These are phyloP conservation scores for Plebejus argus DNA, from an alignment of 2,888 invertebrate genomes.

Conservation along the genomic window DNA sequence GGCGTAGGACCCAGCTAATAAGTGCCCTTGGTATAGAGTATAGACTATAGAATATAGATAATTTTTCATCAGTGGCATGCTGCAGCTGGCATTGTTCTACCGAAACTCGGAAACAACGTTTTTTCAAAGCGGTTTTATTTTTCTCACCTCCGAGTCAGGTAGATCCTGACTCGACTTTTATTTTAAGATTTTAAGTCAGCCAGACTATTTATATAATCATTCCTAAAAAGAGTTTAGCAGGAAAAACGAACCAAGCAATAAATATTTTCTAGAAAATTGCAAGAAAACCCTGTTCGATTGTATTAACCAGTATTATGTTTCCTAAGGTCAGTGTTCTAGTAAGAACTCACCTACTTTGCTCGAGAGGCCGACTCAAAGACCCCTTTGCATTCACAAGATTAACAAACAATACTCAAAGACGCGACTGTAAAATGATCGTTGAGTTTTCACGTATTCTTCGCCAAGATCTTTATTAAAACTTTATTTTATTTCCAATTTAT, in stretches of 20 bases:
- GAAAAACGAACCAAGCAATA: background rate
- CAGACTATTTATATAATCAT: too few species aligned
- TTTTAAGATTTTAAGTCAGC: too few species aligned
- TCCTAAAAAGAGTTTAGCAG: too few species aligned
- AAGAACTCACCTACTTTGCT: slow-evolving; percentile 30
- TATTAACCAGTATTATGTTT: slow-evolving; percentile 3
- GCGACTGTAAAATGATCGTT: slow-evolving; percentile 8
- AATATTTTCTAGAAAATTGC: background rate
- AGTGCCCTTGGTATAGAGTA: too few species aligned
- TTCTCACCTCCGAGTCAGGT: too few species aligned
- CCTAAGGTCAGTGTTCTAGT: slow-evolving; percentile 30
- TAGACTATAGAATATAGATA: too few species aligned
- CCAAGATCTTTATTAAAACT: background rate
- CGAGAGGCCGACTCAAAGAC: slow-evolving; percentile 30
- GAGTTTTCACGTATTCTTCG: background rate
- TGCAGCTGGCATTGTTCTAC: too few species aligned
- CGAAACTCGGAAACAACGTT: too few species aligned
- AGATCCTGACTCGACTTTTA: too few species aligned
- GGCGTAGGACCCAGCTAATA: too few species aligned
- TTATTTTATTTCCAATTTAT: background rate
- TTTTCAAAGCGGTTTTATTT: too few species aligned
- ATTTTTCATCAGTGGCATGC: too few species aligned
- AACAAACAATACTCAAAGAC: slow-evolving; percentile 31
- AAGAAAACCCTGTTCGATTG: background rate
- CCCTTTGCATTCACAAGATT: slow-evolving; percentile 32